These are phyloP conservation scores for Leguminivora glycinivorella DNA, from an alignment of 1,140 invertebrate genomes.

Conservation along the genomic window DNA sequence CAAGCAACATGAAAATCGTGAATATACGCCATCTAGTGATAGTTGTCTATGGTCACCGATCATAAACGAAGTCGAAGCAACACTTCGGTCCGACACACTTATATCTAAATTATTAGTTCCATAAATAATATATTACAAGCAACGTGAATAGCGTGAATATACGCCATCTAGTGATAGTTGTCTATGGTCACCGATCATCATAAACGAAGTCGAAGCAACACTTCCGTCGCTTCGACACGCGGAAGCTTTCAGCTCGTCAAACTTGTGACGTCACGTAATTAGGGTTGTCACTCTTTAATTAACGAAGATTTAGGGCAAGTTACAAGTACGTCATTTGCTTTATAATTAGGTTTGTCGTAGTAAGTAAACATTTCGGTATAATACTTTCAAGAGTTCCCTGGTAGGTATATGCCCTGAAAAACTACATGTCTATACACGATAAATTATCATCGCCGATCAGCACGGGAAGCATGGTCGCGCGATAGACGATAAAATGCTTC, in stretches of 20 bases:
- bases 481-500: too few relatives aligned
- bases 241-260: slow-evolving; percentile 19
- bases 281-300: slow-evolving; percentile 9
- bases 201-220: neutral
- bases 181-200: neutral
- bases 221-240: slow-evolving; percentile 11
- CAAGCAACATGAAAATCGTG: too few relatives aligned
- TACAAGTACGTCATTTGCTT: neutral
- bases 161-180: neutral
- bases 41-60: too few relatives aligned
- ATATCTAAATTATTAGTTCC: too few relatives aligned
- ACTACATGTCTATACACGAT: too few relatives aligned
- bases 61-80: too few relatives aligned
- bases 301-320: neutral
- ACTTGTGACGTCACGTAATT: neutral
- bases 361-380: neutral
- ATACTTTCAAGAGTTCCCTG: neutral
- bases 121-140: too few relatives aligned
- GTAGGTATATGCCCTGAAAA: too few relatives aligned
- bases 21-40: too few relatives aligned
- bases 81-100: too few relatives aligned
- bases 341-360: neutral
- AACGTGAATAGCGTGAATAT: neutral
- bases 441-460: too few relatives aligned
- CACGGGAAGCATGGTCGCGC: too few relatives aligned